Evolutionary conservation across 2,888 invertebrate genomes (phyloP).

Genomic region (Cylloceria caligata): DNA sequence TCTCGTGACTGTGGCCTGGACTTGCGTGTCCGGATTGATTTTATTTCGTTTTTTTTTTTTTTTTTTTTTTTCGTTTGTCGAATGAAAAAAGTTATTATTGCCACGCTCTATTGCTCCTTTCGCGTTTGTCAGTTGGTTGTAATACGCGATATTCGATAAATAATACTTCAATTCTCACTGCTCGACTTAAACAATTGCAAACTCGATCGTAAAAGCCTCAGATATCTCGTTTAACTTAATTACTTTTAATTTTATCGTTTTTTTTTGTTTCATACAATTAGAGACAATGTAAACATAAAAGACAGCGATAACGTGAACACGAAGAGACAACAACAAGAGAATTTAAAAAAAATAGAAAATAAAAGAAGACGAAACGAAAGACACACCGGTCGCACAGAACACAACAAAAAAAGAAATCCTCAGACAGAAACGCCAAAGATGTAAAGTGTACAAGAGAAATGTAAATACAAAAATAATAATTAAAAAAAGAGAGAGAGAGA

Average conservation of each 20-base stretch:
- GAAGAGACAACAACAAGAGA: slow-evolving; percentile 65
- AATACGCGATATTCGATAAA: slow-evolving; percentile 1
- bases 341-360: slow-evolving; percentile 62
- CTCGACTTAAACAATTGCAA: slow-evolving; percentile 11
- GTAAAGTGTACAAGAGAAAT: slow-evolving; percentile 59
- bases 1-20: slow-evolving; percentile 56
- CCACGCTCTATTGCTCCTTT: slow-evolving; percentile 40
- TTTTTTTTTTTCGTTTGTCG: slow-evolving; percentile 43
- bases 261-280: slow-evolving; percentile 71
- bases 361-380: slow-evolving; percentile 60
- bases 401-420: slow-evolving; percentile 64
- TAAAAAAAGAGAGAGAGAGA: slow-evolving; percentile 68
- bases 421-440: slow-evolving; percentile 66
- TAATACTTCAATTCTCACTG: background rate
- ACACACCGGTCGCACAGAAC: slow-evolving; percentile 70
- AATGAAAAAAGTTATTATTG: slow-evolving; percentile 7
- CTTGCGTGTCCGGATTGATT: slow-evolving; percentile 69
- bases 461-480: slow-evolving; percentile 65
- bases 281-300: slow-evolving; percentile 73
- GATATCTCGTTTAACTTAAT: slow-evolving; percentile 46
- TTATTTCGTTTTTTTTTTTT: slow-evolving; percentile 61
- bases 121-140: slow-evolving; percentile 21
- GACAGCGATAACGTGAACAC: slow-evolving; percentile 66
- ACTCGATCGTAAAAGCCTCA: slow-evolving; percentile 33
- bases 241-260: slow-evolving; percentile 56